Evolutionary conservation across 2,888 invertebrate genomes (phyloP), one percentile per base, ranked within the genome.

Genomic region (Temnothorax ravouxi): DNA sequence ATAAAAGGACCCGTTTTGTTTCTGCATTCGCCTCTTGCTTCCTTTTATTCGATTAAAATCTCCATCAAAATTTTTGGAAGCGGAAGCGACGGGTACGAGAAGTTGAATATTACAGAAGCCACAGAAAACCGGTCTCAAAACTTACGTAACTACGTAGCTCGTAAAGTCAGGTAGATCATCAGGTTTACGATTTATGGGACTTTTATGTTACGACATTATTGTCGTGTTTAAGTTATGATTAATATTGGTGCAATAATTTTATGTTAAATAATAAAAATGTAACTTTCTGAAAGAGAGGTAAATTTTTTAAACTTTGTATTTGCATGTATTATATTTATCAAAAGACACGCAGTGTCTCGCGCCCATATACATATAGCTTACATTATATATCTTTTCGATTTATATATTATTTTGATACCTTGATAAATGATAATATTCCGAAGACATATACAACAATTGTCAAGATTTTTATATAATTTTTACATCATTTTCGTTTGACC

Each of bases 1-100:
- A 54, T 84, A 84, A 84, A 84, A 84, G 80, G 64, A 50, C 44
- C 29, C 41, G 80, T 64, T 84, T 80, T 76, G 62, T 84, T 64
- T 61, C 80, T 44, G 38, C 54, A 21, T 71, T 62, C 77, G 62
- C 56, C 71, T 56, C 44, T 62, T 61, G 80, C 64, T 71, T 71
- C 62, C 44, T 77, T 64, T 71, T 25, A 74, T 62, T 77, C 61
- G 52, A 81, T 64, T 81, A 64, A 81, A 81, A 81, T 81, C 74
- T 59, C 74, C 79, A 80, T 80, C 79, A 80, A 76, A 64, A 77
- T 81, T 81, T 76, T 41, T 62, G 41, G n/a, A 74, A 81, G 77
- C 54, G 29, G 77, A 29, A 62, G 41, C 77, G 44, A 81, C 79
- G 62, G 62, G 25, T 13, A 41, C n/a, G 50, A n/a, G 21, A 47